Conservation (phyloP, 2,888 invertebrate genomes). For the Cylindroiulus punctatus region DNA sequence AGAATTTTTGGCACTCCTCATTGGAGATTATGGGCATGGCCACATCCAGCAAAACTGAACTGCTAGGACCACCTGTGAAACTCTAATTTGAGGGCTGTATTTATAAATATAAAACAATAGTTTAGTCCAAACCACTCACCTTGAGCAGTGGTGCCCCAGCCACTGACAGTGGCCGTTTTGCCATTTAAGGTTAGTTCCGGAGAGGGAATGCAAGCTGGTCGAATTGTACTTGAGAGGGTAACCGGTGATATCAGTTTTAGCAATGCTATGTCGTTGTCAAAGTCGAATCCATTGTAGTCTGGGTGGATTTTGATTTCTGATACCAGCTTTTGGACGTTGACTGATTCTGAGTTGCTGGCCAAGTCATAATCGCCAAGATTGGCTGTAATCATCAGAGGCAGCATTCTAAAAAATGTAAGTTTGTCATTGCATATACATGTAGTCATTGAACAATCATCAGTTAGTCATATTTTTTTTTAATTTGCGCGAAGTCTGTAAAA, state of each 20-base stretch:
- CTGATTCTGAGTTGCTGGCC: background rate
- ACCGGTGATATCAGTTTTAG: constrained; percentile 3
- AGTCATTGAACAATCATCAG: no score
- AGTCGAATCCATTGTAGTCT: background rate
- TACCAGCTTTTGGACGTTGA: background rate
- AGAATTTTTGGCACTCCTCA: background rate
- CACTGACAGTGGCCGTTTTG: background rate
- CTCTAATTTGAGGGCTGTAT: no score
- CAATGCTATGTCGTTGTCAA: constrained; percentile 36
- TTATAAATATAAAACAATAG: no score
- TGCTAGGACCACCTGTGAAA: background rate
- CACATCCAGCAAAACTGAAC: constrained; percentile 9
- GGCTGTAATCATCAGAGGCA: background rate
- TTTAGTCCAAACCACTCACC: no score
- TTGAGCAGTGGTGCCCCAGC: constrained; percentile 42
- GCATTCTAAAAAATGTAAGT: background rate
- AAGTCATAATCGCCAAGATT: constrained; percentile 41
- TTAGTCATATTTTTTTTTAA: no score
- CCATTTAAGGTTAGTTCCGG: background rate
- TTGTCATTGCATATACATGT: no score
- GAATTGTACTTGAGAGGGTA: background rate
- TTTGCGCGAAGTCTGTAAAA: no score
- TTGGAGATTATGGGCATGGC: background rate
- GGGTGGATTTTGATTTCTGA: constrained; percentile 16
- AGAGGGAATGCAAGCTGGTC: constrained; percentile 41